A percentile compares a stretch with the other conserved stretches of the same genome.
These are phyloP conservation scores for Cantharis lateralis DNA, from an alignment of 2,888 invertebrate genomes.

Conservation along the genomic window DNA sequence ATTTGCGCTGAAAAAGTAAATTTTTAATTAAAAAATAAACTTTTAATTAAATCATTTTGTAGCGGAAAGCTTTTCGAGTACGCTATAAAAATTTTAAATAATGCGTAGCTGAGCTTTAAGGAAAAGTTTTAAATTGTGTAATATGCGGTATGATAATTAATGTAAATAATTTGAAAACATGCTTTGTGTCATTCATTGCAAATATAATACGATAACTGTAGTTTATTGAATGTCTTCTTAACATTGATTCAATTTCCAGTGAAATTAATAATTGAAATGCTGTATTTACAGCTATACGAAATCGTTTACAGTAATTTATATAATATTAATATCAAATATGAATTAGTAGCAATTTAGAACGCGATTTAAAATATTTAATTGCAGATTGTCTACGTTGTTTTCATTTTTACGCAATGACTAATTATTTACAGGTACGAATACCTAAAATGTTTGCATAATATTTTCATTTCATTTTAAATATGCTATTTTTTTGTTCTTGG, in stretches of 20 bases:
- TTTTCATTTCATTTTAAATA: too few relatives aligned
- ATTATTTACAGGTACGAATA: not conserved
- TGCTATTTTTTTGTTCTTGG: too few relatives aligned
- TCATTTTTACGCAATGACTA: not conserved
- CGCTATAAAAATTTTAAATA: not conserved
- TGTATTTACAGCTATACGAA: not conserved
- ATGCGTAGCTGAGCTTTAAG: not conserved
- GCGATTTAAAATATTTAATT: not conserved
- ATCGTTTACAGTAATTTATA: not conserved
- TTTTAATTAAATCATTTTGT: not conserved
- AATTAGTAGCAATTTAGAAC: not conserved
- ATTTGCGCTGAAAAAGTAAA: not conserved
- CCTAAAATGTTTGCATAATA: too few relatives aligned
- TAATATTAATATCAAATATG: not conserved
- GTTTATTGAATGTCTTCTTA: not conserved
- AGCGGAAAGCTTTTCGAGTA: not conserved
- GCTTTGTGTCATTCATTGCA: not conserved
- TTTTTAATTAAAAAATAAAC: not conserved
- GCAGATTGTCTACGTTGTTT: not conserved
- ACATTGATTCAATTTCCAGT: not conserved
- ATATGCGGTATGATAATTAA: not conserved
- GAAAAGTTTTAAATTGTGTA: not conserved
- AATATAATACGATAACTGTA: not conserved
- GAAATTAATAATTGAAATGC: not conserved
- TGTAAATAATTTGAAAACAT: not conserved